Percentiles rank a stretch among this genome's conserved stretches.
These are phyloP conservation scores for Drosophila silvestris DNA, from an alignment of 2,888 invertebrate species.

Conservation along the genomic window DNA sequence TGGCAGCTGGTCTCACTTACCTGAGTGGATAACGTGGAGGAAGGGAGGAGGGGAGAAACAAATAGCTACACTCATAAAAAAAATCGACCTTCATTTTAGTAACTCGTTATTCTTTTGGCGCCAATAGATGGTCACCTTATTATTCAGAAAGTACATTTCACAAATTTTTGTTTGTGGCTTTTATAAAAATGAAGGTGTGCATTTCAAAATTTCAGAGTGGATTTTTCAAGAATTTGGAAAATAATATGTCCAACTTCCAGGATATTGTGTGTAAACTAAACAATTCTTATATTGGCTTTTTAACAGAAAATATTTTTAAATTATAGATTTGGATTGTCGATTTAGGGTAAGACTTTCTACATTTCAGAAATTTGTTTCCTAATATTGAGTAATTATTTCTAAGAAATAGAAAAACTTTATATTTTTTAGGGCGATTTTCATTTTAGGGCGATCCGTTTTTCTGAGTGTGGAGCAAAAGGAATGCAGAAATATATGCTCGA, in stretches of 20 bases:
- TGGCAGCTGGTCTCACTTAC: slow-evolving; percentile 49
- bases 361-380: not conserved
- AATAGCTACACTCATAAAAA: slow-evolving; percentile 34
- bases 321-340: not conserved
- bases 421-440: not conserved
- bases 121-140: not conserved
- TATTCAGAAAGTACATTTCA: not conserved
- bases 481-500: slow-evolving; percentile 46
- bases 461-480: slow-evolving; percentile 32
- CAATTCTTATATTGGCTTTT: too few relatives aligned
- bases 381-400: too few relatives aligned
- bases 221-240: not conserved
- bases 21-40: slow-evolving; percentile 9
- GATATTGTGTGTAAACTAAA: not conserved
- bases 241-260: not conserved
- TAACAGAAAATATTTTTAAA: not conserved
- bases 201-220: not conserved
- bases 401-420: fast-evolving
- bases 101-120: not conserved
- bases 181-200: not conserved
- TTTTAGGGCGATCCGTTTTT: not conserved
- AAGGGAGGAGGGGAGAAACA: slow-evolving; percentile 5
- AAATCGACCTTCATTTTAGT: fast-evolving
- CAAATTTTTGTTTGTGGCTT: not conserved
- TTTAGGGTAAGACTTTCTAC: too few relatives aligned